Conservation (phyloP, 1,140 invertebrate genomes). For the Leptinotarsa undecemlineata region DNA sequence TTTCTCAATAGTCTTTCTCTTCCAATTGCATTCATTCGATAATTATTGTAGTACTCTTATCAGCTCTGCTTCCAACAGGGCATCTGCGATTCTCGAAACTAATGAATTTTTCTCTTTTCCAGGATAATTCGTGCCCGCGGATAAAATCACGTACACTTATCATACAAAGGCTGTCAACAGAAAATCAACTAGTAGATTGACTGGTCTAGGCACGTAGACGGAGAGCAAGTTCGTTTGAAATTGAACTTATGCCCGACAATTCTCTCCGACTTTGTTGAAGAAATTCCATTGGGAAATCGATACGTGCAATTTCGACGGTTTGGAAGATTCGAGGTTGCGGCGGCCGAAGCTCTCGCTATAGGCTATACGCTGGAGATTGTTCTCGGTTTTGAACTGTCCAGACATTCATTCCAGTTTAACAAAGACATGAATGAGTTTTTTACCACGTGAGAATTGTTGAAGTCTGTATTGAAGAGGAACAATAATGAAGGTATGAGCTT, state of each 20-base stretch:
- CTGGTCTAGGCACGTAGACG: constrained; percentile 1
- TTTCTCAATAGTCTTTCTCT: too few relatives aligned
- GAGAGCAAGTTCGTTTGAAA: not conserved
- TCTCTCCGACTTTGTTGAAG: constrained; percentile 5
- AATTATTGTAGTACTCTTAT: too few relatives aligned
- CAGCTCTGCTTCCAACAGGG: not conserved
- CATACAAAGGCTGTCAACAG: not conserved
- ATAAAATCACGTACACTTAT: constrained; percentile 3
- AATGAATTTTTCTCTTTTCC: not conserved
- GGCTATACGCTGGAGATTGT: not conserved
- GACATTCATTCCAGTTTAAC: too few relatives aligned
- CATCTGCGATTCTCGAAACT: not conserved
- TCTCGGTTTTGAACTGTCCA: too few relatives aligned
- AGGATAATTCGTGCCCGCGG: not conserved
- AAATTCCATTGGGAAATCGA: not conserved
- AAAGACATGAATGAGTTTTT: too few relatives aligned
- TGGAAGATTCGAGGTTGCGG: not conserved
- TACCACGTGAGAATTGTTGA: too few relatives aligned
- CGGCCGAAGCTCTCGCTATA: not conserved
- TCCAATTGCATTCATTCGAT: too few relatives aligned
- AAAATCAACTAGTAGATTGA: constrained; percentile 3
- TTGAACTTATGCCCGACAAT: constrained; percentile 5
- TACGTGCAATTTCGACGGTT: not conserved
- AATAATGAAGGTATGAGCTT: too few relatives aligned
- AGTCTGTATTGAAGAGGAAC: too few relatives aligned